Base-by-base conservation (phyloP, 2,888 invertebrate genomes). In the Pyrocoelia pectoralis region DNA sequence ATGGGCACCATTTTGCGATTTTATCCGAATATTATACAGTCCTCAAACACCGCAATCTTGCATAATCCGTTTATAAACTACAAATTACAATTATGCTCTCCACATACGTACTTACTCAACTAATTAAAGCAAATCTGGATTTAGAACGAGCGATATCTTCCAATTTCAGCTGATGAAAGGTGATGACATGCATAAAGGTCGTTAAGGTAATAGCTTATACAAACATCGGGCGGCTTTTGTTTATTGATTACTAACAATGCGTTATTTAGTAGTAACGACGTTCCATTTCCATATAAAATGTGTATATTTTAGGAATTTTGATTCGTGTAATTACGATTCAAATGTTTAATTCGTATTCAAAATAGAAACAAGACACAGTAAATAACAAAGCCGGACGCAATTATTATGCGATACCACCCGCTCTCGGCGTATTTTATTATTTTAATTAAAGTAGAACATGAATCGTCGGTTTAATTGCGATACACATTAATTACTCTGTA, bases 41-140 rank as follows among this genome's bases (percentile, higher is more conserved):
- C 33, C 46, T 49, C 50, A 24, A 29, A 50, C 19, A 38, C 15
- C 14, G 41, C 56, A 38, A 56, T 63, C 63, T 63, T 63, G 63
- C 43, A 50, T 63, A 57, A 57, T 62, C 61, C 51, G 43, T 48
- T 62, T 56, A 56, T 52, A 61, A 28, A 57, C 59, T 28, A 64
- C 58, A 64, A 55, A 59, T 64, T 64, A 56, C 64, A 64, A 64
- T 64, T 64, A 64, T 55, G 53, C 41, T 48, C 52, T 19, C 38
- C 64, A 49, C 46, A 40, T 59, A 52, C 60, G 49, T 48, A 51
- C 50, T 57, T 51, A 40, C 51, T 56, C 56, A 52, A 60, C 64
- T 48, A 64, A 64, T 64, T 64, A 60, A 59, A 10, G 52, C 64
- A 56, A 64, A 64, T 64, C 56, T 61, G 60, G 56, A 65, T 65